These are phyloP conservation scores for Hypanus sabinus DNA, from an alignment of 2,113 vertebrate species.

Conservation along the genomic window DNA sequence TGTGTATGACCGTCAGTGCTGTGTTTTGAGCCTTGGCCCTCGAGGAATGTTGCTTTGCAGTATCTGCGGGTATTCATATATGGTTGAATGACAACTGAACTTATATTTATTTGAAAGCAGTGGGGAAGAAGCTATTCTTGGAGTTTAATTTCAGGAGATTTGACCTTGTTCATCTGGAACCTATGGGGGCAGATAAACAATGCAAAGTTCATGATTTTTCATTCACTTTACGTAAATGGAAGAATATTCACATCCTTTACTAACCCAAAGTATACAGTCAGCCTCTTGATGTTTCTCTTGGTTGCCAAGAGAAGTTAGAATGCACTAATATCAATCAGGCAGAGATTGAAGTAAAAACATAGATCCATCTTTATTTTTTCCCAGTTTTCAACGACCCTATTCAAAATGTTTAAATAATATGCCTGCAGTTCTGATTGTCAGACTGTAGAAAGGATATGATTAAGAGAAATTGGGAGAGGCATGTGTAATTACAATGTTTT, in stretches of 20 bases:
- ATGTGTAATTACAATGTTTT: too few species aligned
- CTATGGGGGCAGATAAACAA: neutral
- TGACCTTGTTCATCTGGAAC: neutral
- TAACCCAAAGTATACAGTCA: neutral
- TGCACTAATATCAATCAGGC: neutral
- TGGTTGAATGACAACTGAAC: too few species aligned
- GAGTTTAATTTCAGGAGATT: neutral
- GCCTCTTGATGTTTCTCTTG: neutral
- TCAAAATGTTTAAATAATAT: neutral
- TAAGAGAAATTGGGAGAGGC: too few species aligned
- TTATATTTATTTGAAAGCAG: too few species aligned
- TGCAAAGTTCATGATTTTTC: neutral
- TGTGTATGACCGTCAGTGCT: too few species aligned
- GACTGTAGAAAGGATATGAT: too few species aligned
- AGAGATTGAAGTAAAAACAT: neutral
- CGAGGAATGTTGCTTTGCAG: too few species aligned
- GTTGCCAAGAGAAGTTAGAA: neutral
- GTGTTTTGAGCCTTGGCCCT: too few species aligned
- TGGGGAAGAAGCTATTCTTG: too few species aligned
- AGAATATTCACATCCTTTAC: neutral
- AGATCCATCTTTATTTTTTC: neutral
- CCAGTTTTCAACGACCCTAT: neutral
- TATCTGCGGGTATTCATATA: too few species aligned
- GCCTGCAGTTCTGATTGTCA: too few species aligned
- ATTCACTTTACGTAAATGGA: neutral